Evolutionary conservation across 2,888 invertebrate genomes (phyloP).

Genomic region (Agrenia bidenticulata): DNA sequence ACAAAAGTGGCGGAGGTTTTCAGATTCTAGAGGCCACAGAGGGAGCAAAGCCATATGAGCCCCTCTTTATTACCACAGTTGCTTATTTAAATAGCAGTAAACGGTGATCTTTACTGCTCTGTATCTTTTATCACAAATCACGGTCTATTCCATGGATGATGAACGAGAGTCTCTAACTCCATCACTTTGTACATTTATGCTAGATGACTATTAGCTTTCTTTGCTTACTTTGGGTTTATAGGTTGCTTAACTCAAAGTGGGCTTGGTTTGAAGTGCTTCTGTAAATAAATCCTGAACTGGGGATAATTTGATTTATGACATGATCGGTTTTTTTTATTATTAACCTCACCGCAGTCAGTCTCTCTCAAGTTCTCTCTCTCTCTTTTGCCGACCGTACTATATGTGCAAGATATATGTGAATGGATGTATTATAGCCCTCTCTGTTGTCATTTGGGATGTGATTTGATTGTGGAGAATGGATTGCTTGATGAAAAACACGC

Average conservation of each 20-base stretch:
- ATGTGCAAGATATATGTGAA: too few species aligned
- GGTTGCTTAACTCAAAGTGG: too few species aligned
- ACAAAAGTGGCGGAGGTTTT: not conserved
- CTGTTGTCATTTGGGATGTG: not conserved
- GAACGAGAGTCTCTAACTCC: too few species aligned
- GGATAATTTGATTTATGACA: too few species aligned
- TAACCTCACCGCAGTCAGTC: too few species aligned
- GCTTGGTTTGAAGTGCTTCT: too few species aligned
- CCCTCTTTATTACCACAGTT: not conserved
- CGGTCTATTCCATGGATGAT: too few species aligned
- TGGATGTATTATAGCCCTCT: too few species aligned
- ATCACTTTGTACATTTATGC: not conserved
- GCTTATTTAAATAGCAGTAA: constrained; percentile 9
- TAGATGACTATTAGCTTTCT: not conserved
- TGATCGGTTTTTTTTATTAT: too few species aligned
- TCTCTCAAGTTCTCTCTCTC: too few species aligned
- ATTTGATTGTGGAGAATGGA: not conserved
- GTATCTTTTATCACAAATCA: not conserved
- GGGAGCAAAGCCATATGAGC: not conserved
- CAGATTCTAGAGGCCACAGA: not conserved
- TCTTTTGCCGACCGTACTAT: too few species aligned
- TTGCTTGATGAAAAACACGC: not conserved
- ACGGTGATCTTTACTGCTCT: constrained; percentile 1
- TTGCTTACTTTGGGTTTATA: not conserved
- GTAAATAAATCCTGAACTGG: too few species aligned